These are phyloP conservation scores for Amiota communis DNA, from an alignment of 2,888 invertebrate genomes.

Conservation along the genomic window DNA sequence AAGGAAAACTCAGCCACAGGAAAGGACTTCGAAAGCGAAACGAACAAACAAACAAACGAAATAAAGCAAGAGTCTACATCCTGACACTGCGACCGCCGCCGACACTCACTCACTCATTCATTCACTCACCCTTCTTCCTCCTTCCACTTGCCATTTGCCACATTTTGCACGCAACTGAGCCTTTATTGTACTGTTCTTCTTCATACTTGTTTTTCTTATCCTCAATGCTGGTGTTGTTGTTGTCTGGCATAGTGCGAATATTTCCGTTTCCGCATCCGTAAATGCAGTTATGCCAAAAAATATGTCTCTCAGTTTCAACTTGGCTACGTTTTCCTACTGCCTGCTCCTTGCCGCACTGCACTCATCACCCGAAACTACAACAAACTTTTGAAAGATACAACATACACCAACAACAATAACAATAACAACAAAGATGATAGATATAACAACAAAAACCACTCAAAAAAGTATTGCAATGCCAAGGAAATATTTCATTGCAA, in stretches of 20 bases:
- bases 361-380: slow-evolving; percentile 16
- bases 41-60: background rate
- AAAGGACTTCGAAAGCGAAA: background rate
- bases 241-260: slow-evolving; percentile 64
- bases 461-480: slow-evolving; percentile 25
- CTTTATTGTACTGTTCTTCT: slow-evolving; percentile 34
- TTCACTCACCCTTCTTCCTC: background rate
- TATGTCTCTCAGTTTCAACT: slow-evolving; percentile 14
- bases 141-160: background rate
- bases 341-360: no score
- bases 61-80: slow-evolving; percentile 3
- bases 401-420: background rate
- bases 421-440: background rate
- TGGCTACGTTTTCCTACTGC: slow-evolving; percentile 8
- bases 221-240: slow-evolving; percentile 40
- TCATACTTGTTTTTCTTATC: slow-evolving; percentile 32
- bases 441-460: background rate
- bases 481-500: slow-evolving; percentile 13
- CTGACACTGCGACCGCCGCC: background rate
- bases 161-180: slow-evolving; percentile 16
- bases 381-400: slow-evolving; percentile 30
- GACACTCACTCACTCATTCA: no score
- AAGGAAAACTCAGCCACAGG: slow-evolving; percentile 6
- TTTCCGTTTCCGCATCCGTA: slow-evolving; percentile 63
- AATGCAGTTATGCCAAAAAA: slow-evolving; percentile 35